These are phyloP conservation scores for Australoheros scitulus DNA, from an alignment of 2,113 vertebrate genomes.

Conservation along the genomic window DNA sequence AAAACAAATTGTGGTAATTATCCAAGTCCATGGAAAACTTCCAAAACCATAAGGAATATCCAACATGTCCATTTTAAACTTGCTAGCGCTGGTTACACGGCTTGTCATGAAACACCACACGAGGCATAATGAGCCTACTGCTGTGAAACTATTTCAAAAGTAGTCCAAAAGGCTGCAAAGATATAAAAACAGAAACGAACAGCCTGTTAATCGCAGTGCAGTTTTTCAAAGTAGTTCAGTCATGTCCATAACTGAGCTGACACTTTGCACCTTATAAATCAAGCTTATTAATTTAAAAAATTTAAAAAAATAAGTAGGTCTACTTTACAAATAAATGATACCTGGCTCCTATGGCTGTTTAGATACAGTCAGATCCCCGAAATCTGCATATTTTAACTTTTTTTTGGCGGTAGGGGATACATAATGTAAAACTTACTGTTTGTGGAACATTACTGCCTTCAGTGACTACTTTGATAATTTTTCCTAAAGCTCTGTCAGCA, in stretches of 20 bases:
- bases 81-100: background rate
- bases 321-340: background rate
- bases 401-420: too few relatives aligned
- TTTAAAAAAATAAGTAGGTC: background rate
- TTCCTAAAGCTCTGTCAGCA: background rate
- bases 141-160: background rate
- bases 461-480: background rate
- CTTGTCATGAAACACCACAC: background rate
- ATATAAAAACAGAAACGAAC: background rate
- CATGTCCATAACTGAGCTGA: background rate
- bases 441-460: background rate
- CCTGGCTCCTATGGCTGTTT: background rate
- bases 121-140: background rate
- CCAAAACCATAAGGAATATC: background rate
- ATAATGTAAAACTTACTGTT: background rate
- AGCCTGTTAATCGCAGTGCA: background rate
- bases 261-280: background rate
- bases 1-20: background rate
- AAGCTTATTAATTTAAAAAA: background rate
- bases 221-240: background rate
- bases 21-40: background rate
- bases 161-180: background rate
- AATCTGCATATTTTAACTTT: background rate
- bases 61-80: background rate
- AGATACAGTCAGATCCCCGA: background rate